Evolutionary conservation across 2,113 vertebrate species (phyloP).

Genomic region (Labrus mixtus): DNA sequence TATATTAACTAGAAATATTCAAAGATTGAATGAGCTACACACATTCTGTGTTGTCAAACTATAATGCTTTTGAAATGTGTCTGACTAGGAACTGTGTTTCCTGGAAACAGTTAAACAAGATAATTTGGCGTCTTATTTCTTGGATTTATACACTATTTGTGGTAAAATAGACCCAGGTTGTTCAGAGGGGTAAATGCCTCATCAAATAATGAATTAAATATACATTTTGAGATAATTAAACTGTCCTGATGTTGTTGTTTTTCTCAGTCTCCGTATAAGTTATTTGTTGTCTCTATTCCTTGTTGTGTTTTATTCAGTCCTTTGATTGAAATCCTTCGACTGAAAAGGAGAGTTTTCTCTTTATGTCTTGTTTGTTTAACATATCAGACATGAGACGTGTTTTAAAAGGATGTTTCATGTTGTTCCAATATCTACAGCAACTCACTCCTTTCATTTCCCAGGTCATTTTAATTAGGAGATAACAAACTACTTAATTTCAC

Average conservation of each 20-base stretch:
- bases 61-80: too few species aligned
- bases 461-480: constrained; percentile 38
- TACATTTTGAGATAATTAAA: background rate
- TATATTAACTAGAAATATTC: too few species aligned
- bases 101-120: background rate
- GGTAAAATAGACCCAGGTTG: background rate
- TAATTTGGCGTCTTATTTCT: background rate
- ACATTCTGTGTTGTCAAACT: too few species aligned
- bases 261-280: background rate
- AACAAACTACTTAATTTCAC: background rate
- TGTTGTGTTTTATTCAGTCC: background rate
- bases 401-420: background rate
- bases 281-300: constrained; percentile 11
- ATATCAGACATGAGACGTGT: background rate
- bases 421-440: background rate
- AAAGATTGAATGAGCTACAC: too few species aligned
- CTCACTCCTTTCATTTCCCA: background rate
- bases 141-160: background rate
- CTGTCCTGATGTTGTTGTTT: background rate
- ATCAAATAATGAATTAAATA: background rate
- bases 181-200: background rate
- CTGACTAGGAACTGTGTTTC: background rate
- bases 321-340: constrained; percentile 21
- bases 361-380: background rate
- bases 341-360: background rate